phyloP scores from a whole-genome alignment of 2,888 invertebrate species.

The Acleris sparsana region DNA sequence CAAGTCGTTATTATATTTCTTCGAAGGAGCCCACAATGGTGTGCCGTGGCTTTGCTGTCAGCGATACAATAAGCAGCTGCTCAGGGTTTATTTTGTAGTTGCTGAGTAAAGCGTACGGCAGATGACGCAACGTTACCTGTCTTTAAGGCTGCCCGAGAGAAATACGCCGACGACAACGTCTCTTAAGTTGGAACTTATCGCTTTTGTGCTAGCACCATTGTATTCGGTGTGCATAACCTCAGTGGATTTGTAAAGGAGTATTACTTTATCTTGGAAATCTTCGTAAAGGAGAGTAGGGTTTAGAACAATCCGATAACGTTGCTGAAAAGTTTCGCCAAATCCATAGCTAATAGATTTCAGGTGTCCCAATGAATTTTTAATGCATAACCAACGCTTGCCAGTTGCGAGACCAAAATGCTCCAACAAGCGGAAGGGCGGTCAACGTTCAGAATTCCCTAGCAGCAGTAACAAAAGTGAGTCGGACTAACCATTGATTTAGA shows the following conservation, averaged over 20 bases:
- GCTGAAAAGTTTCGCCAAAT: background rate
- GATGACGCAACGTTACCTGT: constrained; percentile 70
- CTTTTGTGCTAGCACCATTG: constrained; percentile 48
- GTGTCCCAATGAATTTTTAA: constrained; percentile 62
- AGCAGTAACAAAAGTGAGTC: constrained; percentile 79
- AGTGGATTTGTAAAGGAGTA: constrained; percentile 25
- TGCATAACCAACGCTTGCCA: constrained; percentile 46
- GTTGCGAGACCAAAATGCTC: constrained; percentile 56
- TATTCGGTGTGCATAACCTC: constrained; percentile 28
- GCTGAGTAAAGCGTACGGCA: constrained; percentile 62
- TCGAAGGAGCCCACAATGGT: constrained; percentile 68
- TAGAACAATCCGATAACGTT: background rate
- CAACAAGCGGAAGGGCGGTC: constrained; percentile 53
- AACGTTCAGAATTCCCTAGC: constrained; percentile 67
- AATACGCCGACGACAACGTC: constrained; percentile 43
- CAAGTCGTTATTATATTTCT: constrained; percentile 80
- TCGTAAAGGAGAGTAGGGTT: background rate
- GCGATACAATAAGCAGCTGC: constrained; percentile 77
- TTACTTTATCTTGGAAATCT: background rate
- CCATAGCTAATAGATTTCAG: constrained; percentile 38
- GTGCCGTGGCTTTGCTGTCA: constrained; percentile 74
- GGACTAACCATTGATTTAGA: constrained; percentile 81
- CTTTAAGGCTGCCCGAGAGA: constrained; percentile 53
- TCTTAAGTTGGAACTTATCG: constrained; percentile 55
- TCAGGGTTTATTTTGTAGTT: constrained; percentile 66